Conservation (phyloP, 2,113 vertebrate species). For the Myrmecobius fasciatus region DNA sequence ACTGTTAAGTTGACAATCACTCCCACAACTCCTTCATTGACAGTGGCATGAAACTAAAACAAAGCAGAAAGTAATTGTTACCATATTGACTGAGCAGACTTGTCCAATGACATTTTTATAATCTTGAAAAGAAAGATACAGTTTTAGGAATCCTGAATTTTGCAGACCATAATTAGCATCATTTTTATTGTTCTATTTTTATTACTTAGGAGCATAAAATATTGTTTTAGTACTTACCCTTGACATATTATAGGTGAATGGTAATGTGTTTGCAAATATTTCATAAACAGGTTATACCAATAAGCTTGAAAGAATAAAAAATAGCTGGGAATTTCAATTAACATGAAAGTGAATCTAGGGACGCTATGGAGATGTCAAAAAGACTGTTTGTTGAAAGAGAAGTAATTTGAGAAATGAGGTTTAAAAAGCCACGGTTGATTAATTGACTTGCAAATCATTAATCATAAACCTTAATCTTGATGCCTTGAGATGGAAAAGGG, state of each 20-base stretch:
- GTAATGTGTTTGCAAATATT: constrained; percentile 63
- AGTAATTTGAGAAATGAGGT: constrained; percentile 73
- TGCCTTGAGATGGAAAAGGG: background rate
- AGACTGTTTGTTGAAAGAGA: constrained; percentile 59
- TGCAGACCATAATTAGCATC: constrained; percentile 61
- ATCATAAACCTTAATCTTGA: constrained; percentile 52
- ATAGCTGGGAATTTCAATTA: constrained; percentile 71
- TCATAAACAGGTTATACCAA: constrained; percentile 64
- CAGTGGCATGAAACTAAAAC: constrained; percentile 92
- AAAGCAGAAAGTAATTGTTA: constrained; percentile 8
- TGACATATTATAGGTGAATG: constrained; percentile 68
- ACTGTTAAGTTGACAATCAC: constrained; percentile 96
- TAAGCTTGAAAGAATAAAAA: constrained; percentile 69
- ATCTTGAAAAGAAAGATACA: background rate
- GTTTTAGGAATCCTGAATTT: background rate
- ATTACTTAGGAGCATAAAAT: constrained; percentile 53
- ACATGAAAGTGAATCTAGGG: constrained; percentile 55
- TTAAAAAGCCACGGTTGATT: constrained; percentile 63
- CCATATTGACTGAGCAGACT: background rate
- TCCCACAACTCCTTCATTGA: constrained; percentile 92
- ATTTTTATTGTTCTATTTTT: constrained; percentile 30
- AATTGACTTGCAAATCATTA: constrained; percentile 74
- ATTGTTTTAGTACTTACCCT: constrained; percentile 60
- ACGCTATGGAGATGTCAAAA: constrained; percentile 36
- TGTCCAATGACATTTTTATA: background rate